Conservation (phyloP, 2,888 invertebrate species). For the Phalera bucephala region DNA sequence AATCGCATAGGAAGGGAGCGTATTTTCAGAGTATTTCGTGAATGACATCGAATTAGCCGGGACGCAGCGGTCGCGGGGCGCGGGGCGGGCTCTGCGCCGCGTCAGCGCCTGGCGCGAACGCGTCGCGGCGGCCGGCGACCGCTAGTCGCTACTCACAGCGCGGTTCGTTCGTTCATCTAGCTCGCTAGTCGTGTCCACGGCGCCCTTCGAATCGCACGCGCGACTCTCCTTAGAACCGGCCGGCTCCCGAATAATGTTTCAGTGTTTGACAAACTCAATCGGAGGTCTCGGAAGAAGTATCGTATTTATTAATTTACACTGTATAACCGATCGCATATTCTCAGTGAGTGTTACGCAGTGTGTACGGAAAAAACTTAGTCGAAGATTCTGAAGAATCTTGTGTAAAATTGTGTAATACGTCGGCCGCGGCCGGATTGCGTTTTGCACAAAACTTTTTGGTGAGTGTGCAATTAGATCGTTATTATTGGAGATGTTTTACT, state of each 20-base stretch:
- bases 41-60: constrained; percentile 68
- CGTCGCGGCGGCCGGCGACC: constrained; percentile 44
- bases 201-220: constrained; percentile 76
- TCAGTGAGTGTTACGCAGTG: constrained; percentile 83
- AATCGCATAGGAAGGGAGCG: constrained; percentile 37
- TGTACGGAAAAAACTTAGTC: constrained; percentile 83
- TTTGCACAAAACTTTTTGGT: constrained; percentile 80
- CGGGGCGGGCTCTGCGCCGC: constrained; percentile 42
- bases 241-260: constrained; percentile 83
- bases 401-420: constrained; percentile 81
- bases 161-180: constrained; percentile 35
- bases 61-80: constrained; percentile 29
- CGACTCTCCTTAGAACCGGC: constrained; percentile 76
- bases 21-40: constrained; percentile 74
- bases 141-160: constrained; percentile 41
- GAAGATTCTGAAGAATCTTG: constrained; percentile 83
- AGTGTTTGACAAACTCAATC: constrained; percentile 82
- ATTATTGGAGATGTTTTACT: constrained; percentile 15
- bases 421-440: constrained; percentile 75
- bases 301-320: constrained; percentile 78
- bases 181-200: constrained; percentile 74
- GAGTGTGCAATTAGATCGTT: constrained; percentile 48
- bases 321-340: constrained; percentile 80
- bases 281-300: constrained; percentile 82
- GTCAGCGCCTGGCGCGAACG: constrained; percentile 47